phyloP scores from a whole-genome alignment of 2,113 vertebrate species.

The Plecotus auritus region DNA sequence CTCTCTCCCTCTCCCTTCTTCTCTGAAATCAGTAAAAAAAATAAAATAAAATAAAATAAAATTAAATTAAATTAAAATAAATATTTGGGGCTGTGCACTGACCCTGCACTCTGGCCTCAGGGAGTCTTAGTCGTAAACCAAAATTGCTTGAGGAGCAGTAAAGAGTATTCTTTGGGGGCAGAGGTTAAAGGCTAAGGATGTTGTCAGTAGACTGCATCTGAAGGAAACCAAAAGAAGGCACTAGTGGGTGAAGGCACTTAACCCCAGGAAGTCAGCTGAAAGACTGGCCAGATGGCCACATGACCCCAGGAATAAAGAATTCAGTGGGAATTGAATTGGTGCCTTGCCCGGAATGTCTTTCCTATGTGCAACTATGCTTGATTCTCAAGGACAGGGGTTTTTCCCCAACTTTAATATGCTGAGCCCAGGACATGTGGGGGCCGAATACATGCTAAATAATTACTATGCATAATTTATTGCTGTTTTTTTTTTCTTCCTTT shows the following conservation, averaged over 20 bases:
- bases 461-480: conserved; percentile 37
- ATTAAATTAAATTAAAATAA: too few species aligned
- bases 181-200: neutral
- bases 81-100: too few species aligned
- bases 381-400: conserved; percentile 37
- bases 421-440: neutral
- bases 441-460: conserved; percentile 42
- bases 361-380: neutral
- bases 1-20: too few species aligned
- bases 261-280: neutral
- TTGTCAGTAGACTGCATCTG: neutral
- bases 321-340: neutral
- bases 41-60: too few species aligned
- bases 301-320: neutral
- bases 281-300: neutral
- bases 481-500: conserved; percentile 40
- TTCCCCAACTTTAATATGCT: neutral
- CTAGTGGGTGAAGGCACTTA: neutral
- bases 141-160: neutral
- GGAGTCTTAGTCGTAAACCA: neutral
- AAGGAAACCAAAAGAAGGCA: neutral
- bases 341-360: neutral
- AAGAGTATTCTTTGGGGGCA: neutral
- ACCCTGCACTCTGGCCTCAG: neutral
- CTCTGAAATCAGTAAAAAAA: too few species aligned